Conservation (phyloP, 2,113 vertebrate species). For the Sminthopsis crassicaudata region DNA sequence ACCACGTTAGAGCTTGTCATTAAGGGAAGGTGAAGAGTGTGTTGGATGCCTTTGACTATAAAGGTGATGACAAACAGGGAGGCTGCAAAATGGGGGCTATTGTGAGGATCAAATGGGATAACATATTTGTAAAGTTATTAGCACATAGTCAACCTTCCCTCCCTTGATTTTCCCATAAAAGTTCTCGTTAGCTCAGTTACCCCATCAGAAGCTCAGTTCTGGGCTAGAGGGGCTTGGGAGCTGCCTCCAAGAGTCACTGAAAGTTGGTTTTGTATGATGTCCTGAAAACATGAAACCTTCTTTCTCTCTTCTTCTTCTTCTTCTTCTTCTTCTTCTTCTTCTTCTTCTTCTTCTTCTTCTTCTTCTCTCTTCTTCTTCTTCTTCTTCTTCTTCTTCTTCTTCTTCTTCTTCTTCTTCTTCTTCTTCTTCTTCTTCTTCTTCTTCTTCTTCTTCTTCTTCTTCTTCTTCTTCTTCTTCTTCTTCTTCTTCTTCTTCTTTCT, state of each 20-base stretch:
- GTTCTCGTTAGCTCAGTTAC: neutral
- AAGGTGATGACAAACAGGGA: neutral
- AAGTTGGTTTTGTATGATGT: neutral
- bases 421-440: too few relatives aligned
- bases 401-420: too few relatives aligned
- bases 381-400: too few relatives aligned
- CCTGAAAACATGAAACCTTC: neutral
- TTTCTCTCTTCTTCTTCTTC: too few relatives aligned
- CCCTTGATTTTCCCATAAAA: neutral
- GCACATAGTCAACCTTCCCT: neutral
- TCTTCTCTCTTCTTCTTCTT: too few relatives aligned
- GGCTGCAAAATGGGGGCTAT: neutral
- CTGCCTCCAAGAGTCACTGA: neutral
- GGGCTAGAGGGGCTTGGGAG: neutral
- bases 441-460: too few relatives aligned
- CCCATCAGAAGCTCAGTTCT: neutral
- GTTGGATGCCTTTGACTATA: neutral
- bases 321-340: too few relatives aligned
- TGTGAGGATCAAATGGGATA: neutral
- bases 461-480: too few relatives aligned
- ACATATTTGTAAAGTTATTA: neutral
- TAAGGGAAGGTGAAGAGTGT: neutral
- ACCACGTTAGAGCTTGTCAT: neutral
- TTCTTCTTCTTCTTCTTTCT: too few relatives aligned
- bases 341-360: too few relatives aligned